Evolutionary conservation across 2,888 invertebrate genomes (phyloP).

Genomic region (Macrosiphum euphorbiae): DNA sequence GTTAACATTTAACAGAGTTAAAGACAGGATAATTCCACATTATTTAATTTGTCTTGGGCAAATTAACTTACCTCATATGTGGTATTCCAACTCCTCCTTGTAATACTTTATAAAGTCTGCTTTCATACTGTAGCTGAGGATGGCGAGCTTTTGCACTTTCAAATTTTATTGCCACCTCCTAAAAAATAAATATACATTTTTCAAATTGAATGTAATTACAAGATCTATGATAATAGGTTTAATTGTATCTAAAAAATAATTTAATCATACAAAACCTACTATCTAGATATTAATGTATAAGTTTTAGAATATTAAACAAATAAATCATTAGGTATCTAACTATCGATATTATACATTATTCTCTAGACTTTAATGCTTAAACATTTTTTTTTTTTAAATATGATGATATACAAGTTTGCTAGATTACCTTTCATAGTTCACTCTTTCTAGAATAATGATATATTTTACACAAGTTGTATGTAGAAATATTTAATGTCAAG

Average conservation of each 20-base stretch:
- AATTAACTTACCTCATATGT: slow-evolving; percentile 83
- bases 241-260: background rate
- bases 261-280: background rate
- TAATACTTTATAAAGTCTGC: slow-evolving; percentile 98
- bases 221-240: background rate
- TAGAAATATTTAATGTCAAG: background rate
- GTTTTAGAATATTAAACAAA: background rate
- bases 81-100: slow-evolving; percentile 98
- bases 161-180: slow-evolving; percentile 99
- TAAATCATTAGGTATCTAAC: background rate
- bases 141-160: slow-evolving; percentile 97
- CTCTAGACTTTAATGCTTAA: background rate
- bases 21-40: too few species aligned
- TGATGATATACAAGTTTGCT: background rate
- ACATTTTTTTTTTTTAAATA: too few species aligned
- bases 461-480: background rate
- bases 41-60: too few species aligned
- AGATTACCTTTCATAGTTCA: background rate
- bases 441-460: background rate
- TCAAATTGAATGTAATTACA: background rate
- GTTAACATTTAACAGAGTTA: too few species aligned
- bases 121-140: slow-evolving; percentile 98
- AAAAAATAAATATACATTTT: slow-evolving; percentile 68
- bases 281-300: background rate
- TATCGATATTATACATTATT: background rate